Conservation (phyloP, 2,113 vertebrate species). For the Naja naja region DNA sequence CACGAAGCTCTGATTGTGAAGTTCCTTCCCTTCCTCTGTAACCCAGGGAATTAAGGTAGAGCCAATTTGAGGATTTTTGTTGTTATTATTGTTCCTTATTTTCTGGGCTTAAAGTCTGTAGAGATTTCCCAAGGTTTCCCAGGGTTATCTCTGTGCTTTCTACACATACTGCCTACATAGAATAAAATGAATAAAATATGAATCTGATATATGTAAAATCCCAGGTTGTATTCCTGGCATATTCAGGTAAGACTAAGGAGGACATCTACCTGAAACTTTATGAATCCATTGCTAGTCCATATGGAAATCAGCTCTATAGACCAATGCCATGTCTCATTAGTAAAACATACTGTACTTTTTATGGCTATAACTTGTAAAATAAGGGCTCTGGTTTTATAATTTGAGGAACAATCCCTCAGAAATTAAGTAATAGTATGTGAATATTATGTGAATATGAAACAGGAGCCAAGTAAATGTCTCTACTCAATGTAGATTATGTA, state of each 20-base stretch:
- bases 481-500: not conserved
- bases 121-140: not conserved
- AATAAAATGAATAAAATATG: not conserved
- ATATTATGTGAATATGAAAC: not conserved
- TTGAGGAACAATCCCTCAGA: not conserved
- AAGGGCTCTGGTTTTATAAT: not conserved
- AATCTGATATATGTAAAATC: not conserved
- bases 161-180: not conserved
- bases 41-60: not conserved
- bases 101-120: not conserved
- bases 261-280: not conserved
- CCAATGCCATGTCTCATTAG: not conserved
- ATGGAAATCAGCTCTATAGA: not conserved
- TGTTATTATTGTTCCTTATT: not conserved
- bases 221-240: not conserved
- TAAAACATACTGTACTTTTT: not conserved
- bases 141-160: not conserved
- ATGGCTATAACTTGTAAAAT: not conserved
- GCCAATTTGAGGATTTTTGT: not conserved
- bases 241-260: not conserved
- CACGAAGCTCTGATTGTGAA: not conserved
- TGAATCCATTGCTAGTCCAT: not conserved
- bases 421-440: not conserved
- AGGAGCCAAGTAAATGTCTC: not conserved
- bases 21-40: not conserved